Evolutionary conservation across 2,888 invertebrate species (phyloP).

Genomic region (Paralinhomoeus sp.): DNA sequence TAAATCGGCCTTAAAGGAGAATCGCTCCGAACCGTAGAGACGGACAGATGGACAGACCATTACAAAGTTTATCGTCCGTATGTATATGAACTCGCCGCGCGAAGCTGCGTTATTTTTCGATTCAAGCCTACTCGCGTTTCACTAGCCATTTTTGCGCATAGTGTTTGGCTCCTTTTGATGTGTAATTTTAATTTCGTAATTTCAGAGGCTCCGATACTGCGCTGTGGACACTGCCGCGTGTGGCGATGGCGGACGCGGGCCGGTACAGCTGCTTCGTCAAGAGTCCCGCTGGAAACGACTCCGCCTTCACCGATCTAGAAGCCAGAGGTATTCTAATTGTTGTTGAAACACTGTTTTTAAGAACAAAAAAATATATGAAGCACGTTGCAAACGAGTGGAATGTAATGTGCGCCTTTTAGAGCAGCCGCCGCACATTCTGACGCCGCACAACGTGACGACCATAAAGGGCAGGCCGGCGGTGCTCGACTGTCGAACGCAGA

Average conservation of each 20-base stretch:
- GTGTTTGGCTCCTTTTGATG: too few species aligned
- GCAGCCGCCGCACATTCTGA: constrained; percentile 31
- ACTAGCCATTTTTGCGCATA: neutral
- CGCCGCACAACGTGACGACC: constrained; percentile 28
- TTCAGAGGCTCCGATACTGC: constrained; percentile 29
- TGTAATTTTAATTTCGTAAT: too few species aligned
- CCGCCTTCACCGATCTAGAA: constrained; percentile 27
- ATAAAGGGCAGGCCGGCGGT: constrained; percentile 27
- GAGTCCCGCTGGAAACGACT: constrained; percentile 31
- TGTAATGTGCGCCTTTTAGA: constrained; percentile 30
- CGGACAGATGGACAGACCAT: too few species aligned
- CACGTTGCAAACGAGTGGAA: constrained; percentile 27
- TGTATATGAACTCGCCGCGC: too few species aligned
- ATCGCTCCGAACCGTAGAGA: neutral
- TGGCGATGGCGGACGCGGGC: constrained; percentile 23
- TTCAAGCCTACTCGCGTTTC: neutral
- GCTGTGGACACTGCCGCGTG: constrained; percentile 24
- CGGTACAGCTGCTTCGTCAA: constrained; percentile 33
- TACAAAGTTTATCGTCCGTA: too few species aligned
- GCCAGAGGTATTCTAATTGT: constrained; percentile 31
- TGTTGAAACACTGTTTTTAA: too few species aligned
- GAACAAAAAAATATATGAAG: too few species aligned
- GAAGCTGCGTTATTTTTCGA: neutral
- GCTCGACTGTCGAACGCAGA: constrained; percentile 29
- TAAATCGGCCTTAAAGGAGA: too few species aligned